These are phyloP conservation scores for Limulus polyphemus DNA, from an alignment of 2,888 invertebrate genomes.

Conservation along the genomic window DNA sequence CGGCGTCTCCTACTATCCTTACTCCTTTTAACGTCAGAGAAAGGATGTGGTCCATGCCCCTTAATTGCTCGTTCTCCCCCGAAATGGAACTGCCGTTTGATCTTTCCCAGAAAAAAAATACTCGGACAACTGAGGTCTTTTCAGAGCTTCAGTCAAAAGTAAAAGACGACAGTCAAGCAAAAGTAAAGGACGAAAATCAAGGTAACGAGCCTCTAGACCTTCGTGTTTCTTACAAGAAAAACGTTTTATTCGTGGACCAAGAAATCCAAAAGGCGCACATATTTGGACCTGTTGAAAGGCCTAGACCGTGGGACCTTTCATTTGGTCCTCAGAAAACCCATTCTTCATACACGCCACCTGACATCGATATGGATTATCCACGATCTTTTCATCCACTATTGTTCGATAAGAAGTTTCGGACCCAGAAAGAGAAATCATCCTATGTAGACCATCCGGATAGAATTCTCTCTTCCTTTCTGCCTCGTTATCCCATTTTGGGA, in stretches of 20 bases:
- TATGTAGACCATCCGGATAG: constrained; percentile 12
- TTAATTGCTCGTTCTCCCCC: background rate
- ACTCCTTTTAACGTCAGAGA: too few relatives aligned
- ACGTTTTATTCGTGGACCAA: too few relatives aligned
- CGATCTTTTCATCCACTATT: constrained; percentile 62
- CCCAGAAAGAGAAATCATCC: too few relatives aligned
- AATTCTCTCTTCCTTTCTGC: constrained; percentile 28
- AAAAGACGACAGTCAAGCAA: constrained; percentile 34
- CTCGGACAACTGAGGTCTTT: constrained; percentile 9
- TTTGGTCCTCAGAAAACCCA: too few relatives aligned
- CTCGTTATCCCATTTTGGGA: constrained; percentile 27
- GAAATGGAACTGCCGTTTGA: constrained; percentile 52
- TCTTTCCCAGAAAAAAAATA: constrained; percentile 40
- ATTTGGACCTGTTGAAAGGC: too few relatives aligned
- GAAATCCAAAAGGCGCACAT: too few relatives aligned
- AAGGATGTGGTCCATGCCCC: too few relatives aligned
- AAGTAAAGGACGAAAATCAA: constrained; percentile 39
- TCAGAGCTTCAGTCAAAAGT: constrained; percentile 20
- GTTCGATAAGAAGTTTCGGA: constrained; percentile 42
- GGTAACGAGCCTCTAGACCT: constrained; percentile 52
- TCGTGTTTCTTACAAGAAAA: constrained; percentile 56
- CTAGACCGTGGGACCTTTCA: too few relatives aligned
- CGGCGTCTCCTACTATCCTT: too few relatives aligned
- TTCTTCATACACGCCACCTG: constrained; percentile 16
- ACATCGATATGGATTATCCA: constrained; percentile 52